phyloP scores from a whole-genome alignment of 2,888 invertebrate genomes.

The Isoperla grammatica region DNA sequence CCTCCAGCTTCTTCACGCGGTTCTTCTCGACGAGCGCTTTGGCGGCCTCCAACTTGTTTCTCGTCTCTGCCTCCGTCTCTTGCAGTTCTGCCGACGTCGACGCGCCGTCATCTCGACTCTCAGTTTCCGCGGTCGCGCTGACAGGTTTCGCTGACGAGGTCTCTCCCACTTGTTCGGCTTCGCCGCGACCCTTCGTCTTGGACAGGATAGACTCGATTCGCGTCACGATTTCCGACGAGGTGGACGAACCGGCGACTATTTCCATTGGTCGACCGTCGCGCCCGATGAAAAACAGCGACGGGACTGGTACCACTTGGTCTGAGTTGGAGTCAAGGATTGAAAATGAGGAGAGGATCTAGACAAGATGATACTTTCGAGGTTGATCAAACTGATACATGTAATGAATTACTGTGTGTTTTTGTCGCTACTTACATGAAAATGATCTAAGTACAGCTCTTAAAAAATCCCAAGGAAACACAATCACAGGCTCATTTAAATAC shows the following conservation, averaged over 20 bases:
- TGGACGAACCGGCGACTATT: slow-evolving; percentile 61
- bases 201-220: slow-evolving; percentile 64
- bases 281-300: slow-evolving; percentile 84
- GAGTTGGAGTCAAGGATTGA: slow-evolving; percentile 32
- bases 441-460: too few relatives aligned
- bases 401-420: too few relatives aligned
- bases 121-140: neutral
- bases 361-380: too few relatives aligned
- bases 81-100: neutral
- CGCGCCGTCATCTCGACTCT: neutral
- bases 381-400: too few relatives aligned
- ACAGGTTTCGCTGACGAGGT: neutral
- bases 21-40: slow-evolving; percentile 63
- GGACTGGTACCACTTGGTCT: slow-evolving; percentile 72
- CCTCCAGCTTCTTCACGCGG: slow-evolving; percentile 56
- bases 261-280: slow-evolving; percentile 74
- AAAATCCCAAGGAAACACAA: too few relatives aligned
- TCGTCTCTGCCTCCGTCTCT: neutral
- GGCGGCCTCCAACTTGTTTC: slow-evolving; percentile 46
- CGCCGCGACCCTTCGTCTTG: neutral
- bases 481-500: too few relatives aligned
- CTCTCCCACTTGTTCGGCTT: too few relatives aligned
- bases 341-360: too few relatives aligned
- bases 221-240: slow-evolving; percentile 53
- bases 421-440: too few relatives aligned